Evolutionary conservation across 1,140 invertebrate genomes (phyloP), one percentile per base, ranked within the genome.

Genomic region (Ephestia elutella): DNA sequence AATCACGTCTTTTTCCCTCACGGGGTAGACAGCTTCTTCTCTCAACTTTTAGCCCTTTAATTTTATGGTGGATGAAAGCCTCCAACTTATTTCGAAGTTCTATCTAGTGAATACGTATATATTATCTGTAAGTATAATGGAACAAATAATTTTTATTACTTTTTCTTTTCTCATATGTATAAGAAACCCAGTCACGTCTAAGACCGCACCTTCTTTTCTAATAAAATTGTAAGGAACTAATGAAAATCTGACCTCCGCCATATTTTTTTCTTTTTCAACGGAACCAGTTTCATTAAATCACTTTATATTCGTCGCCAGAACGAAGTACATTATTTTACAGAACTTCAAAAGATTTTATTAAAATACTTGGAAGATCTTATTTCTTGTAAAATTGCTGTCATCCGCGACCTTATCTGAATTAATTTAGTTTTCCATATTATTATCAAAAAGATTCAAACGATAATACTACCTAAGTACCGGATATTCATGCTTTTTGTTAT

Each of bases 201-300:
- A 53, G 50, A 53, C 21, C 19, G 50, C 50, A 44, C 7, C 21
- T 53, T 53, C 50, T 13, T 53, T 53, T 53, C 8, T 53, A 53
- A 53, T 53, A 53, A 53, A 28, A 25, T 53, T 53, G 18, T 25
- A n/a, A n/a, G 20, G 50, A 53, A 53, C 20, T 53, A 25, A 53
- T 53, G 50, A 53, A 25, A 53, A 25, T 53, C 50, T 53, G 50
- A 53, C 50, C 50, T 53, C 20, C 2, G 19, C 19, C 49, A 51
- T 58, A 58, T 51, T 35, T 58, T 51, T 17, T 58, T 35, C 49
- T 30, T 32, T n/a, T 49, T 44, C 5, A 17, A 15, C 38, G 13
- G 38, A 44, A 44, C n/a, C 38, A 44, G 38, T 44, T 44, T 44
- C 38, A 44, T 44, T 44, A 15, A 15, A 44, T 44, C 38, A 44